A percentile compares a stretch with the other conserved stretches of the same genome.
Evolutionary conservation across 2,113 vertebrate species (phyloP).

Genomic region (Heptranchias perlo): DNA sequence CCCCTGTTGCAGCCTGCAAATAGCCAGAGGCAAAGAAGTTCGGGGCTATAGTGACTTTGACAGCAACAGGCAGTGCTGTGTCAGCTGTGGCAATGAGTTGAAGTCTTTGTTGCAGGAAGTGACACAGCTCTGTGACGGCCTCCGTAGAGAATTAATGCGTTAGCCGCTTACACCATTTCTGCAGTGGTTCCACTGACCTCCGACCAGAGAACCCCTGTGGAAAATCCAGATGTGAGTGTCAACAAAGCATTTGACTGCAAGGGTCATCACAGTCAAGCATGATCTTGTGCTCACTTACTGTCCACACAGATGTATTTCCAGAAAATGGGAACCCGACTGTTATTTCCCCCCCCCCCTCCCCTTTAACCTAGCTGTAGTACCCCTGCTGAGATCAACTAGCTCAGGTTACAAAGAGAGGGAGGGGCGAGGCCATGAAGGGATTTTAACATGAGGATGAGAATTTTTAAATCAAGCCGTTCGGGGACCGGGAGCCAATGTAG

Average conservation of each 20-base stretch:
- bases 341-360: not conserved
- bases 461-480: not conserved
- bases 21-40: not conserved
- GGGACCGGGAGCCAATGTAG: not conserved
- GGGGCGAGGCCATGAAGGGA: too few relatives aligned
- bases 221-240: too few relatives aligned
- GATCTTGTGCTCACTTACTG: not conserved
- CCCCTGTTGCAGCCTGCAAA: not conserved
- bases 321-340: not conserved
- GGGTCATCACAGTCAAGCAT: not conserved
- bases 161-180: not conserved
- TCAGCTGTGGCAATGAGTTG: not conserved
- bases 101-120: not conserved
- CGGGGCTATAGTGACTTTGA: not conserved
- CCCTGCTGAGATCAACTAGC: not conserved
- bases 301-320: not conserved
- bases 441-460: not conserved
- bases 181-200: not conserved
- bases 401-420: not conserved
- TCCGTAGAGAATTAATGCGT: not conserved
- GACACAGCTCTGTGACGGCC: not conserved
- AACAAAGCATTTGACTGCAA: not conserved
- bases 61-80: not conserved
- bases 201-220: too few relatives aligned
- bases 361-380: too few relatives aligned